phyloP scores from a whole-genome alignment of 2,888 invertebrate species.

The Cephus nigrinus region DNA sequence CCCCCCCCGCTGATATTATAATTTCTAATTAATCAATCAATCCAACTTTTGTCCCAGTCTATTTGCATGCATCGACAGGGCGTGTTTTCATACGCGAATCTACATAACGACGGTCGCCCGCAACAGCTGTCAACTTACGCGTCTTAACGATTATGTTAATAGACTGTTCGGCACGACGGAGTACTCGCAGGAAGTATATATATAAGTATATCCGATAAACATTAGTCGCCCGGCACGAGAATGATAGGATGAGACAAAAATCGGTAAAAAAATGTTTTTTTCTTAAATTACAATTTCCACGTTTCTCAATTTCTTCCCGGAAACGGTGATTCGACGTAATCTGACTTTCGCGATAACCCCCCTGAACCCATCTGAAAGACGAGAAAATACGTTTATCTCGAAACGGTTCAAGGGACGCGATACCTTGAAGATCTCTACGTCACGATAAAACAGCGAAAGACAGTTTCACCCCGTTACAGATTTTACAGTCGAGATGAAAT shows the following conservation, averaged over 20 bases:
- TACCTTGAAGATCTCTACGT: not conserved
- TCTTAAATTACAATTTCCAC: not conserved
- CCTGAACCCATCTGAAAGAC: not conserved
- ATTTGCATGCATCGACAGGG: not conserved
- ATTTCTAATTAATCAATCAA: not conserved
- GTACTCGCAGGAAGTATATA: not conserved
- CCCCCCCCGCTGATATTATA: not conserved
- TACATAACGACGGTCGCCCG: not conserved
- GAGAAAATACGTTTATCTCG: conserved; percentile 6
- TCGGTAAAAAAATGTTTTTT: not conserved
- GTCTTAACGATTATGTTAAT: not conserved
- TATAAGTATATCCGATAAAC: not conserved
- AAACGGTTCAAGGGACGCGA: not conserved
- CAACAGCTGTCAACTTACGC: not conserved
- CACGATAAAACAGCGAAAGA: not conserved
- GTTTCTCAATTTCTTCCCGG: not conserved
- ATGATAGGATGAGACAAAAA: not conserved
- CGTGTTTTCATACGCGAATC: not conserved
- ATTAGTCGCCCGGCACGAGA: not conserved
- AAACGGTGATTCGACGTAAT: not conserved
- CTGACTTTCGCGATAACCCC: conserved; percentile 3
- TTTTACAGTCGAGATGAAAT: not conserved
- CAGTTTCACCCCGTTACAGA: not conserved
- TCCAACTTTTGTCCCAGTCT: not conserved
- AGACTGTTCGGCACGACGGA: not conserved